Conservation (phyloP, 2,888 invertebrate species). For the Andrena chrysosceles region DNA sequence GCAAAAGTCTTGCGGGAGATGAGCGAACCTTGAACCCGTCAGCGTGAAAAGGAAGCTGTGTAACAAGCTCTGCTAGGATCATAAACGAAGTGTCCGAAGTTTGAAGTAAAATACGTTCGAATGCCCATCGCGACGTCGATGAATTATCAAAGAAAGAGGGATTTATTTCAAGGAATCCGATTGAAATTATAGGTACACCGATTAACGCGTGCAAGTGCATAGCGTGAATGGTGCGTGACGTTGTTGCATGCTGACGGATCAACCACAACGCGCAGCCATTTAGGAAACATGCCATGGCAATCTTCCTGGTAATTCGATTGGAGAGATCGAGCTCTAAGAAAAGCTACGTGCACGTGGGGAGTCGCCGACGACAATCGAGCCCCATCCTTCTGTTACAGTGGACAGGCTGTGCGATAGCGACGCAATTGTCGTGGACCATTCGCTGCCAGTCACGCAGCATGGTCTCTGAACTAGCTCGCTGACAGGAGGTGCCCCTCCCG, state of each 20-base stretch:
- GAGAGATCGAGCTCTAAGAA: constrained; percentile 29
- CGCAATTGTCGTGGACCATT: not conserved
- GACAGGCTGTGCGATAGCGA: not conserved
- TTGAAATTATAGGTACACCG: not conserved
- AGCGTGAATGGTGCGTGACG: not conserved
- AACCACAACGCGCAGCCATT: not conserved
- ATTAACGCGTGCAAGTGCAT: not conserved
- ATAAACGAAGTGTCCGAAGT: not conserved
- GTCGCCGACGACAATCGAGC: constrained; percentile 1
- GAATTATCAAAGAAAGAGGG: no score
- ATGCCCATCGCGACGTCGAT: no score
- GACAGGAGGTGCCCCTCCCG: constrained; percentile 13
- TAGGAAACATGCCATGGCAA: not conserved
- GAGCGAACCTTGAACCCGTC: constrained; percentile 8
- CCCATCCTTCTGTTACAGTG: not conserved
- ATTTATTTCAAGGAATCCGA: not conserved
- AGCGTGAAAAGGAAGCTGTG: not conserved
- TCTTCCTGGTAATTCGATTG: not conserved
- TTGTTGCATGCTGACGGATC: not conserved
- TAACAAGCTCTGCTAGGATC: not conserved
- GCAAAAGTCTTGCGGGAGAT: constrained; percentile 24
- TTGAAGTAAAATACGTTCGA: no score
- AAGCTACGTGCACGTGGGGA: constrained; percentile 4
- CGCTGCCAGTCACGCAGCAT: constrained; percentile 1
- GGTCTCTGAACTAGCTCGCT: constrained; percentile 41